phyloP scores from a whole-genome alignment of 1,140 invertebrate genomes.

The Epicauta chinensis region DNA sequence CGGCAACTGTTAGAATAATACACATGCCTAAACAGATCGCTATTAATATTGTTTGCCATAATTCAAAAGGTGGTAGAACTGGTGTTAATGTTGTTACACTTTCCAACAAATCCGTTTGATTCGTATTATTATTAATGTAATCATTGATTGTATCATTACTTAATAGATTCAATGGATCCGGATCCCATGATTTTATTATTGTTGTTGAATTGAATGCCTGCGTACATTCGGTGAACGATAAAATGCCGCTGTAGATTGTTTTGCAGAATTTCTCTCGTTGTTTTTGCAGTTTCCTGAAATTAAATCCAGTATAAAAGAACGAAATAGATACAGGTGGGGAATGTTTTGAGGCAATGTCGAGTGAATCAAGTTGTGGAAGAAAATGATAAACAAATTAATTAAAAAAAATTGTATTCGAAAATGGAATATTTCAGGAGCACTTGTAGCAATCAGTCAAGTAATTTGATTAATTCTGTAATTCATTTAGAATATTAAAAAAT shows the following conservation, averaged over 20 bases:
- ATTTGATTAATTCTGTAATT: too few relatives aligned
- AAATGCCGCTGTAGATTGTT: slow-evolving; percentile 54
- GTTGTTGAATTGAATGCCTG: slow-evolving; percentile 46
- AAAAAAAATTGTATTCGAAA: too few relatives aligned
- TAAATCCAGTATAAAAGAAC: background rate
- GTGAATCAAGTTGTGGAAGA: too few relatives aligned
- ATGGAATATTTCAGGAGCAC: too few relatives aligned
- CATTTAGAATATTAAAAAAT: too few relatives aligned
- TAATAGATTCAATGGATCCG: slow-evolving; percentile 32
- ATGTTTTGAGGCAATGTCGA: too few relatives aligned
- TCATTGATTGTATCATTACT: slow-evolving; percentile 22
- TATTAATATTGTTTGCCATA: slow-evolving; percentile 89
- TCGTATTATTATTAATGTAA: slow-evolving; percentile 9
- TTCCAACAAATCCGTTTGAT: slow-evolving; percentile 5
- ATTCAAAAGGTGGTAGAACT: slow-evolving; percentile 74
- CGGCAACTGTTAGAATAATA: slow-evolving; percentile 87
- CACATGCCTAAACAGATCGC: slow-evolving; percentile 83
- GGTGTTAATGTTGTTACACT: slow-evolving; percentile 42
- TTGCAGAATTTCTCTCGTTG: slow-evolving; percentile 61
- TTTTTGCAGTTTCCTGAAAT: slow-evolving; percentile 57
- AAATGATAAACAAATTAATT: too few relatives aligned
- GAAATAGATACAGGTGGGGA: too few relatives aligned
- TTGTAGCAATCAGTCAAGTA: too few relatives aligned
- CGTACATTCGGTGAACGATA: slow-evolving; percentile 54
- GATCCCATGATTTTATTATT: slow-evolving; percentile 24